Evolutionary conservation across 1,140 invertebrate genomes (phyloP).

Genomic region (Drosophila ogumai): DNA sequence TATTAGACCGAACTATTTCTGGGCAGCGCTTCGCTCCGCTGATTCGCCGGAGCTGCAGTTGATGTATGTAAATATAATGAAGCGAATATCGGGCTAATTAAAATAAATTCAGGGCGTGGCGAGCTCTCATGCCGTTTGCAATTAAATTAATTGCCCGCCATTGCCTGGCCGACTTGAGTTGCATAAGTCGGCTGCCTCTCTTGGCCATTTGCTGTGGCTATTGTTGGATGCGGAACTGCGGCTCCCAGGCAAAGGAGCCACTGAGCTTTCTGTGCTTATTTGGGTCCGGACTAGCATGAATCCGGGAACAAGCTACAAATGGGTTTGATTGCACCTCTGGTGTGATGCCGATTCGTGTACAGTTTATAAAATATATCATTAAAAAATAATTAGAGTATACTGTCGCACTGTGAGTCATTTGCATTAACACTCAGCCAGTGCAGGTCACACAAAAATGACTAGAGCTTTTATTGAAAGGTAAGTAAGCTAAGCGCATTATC

Average conservation of each 20-base stretch:
- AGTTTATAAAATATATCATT: conserved; percentile 10
- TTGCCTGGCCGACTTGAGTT: conserved; percentile 43
- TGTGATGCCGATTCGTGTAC: conserved; percentile 3
- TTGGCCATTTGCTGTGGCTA: conserved; percentile 34
- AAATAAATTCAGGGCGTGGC: conserved; percentile 73
- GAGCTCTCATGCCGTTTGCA: conserved; percentile 66
- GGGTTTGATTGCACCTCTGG: conserved; percentile 6
- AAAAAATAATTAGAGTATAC: conserved; percentile 14
- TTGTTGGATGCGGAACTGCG: conserved; percentile 45
- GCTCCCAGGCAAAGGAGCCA: conserved; percentile 15
- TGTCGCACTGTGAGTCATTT: conserved; percentile 5
- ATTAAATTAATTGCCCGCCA: conserved; percentile 71
- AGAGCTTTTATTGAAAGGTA: not conserved
- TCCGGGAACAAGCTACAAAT: conserved; percentile 18
- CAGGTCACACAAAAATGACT: conserved; percentile 11
- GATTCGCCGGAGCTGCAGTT: conserved; percentile 37
- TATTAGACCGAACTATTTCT: conserved; percentile 71
- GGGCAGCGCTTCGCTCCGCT: conserved; percentile 55
- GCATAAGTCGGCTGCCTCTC: conserved; percentile 50
- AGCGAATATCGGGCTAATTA: conserved; percentile 72
- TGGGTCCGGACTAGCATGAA: not conserved
- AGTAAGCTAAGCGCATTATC: conserved; percentile 4
- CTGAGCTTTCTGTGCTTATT: conserved; percentile 8
- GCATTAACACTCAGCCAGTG: not conserved
- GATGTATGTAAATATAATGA: conserved; percentile 53